Conservation (phyloP, 1,140 invertebrate genomes). For the Hirudo medicinalis region DNA sequence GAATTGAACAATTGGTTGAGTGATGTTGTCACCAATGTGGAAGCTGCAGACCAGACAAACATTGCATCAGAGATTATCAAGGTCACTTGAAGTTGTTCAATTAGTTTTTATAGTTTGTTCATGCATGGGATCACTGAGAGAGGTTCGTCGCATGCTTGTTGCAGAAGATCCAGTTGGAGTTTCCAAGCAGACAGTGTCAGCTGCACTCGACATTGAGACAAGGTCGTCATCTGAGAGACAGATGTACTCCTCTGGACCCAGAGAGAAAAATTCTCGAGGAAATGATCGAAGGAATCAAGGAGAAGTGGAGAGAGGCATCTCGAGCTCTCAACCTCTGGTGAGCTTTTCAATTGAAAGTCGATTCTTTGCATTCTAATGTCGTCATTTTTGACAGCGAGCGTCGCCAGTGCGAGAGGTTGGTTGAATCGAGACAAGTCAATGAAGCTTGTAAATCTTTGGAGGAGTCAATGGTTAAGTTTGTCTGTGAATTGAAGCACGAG, state of each 20-base stretch:
- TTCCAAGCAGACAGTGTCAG: slow-evolving; percentile 1
- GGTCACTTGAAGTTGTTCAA: background rate
- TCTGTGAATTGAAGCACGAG: background rate
- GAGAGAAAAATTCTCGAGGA: slow-evolving; percentile 55
- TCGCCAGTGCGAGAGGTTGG: background rate
- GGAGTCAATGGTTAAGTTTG: background rate
- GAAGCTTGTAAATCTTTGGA: slow-evolving; percentile 3
- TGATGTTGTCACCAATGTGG: slow-evolving; percentile 65
- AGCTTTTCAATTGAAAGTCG: background rate
- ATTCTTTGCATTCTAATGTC: slow-evolving; percentile 20
- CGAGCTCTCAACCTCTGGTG: background rate
- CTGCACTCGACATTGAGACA: slow-evolving; percentile 58
- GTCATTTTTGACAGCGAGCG: background rate
- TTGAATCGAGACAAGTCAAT: background rate
- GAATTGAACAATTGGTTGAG: slow-evolving; percentile 64
- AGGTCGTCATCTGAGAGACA: slow-evolving; percentile 82
- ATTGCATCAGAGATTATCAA: background rate
- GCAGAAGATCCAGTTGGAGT: slow-evolving; percentile 8
- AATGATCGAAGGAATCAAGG: slow-evolving; percentile 77
- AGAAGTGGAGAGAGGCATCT: slow-evolving; percentile 56
- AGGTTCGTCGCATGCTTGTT: background rate
- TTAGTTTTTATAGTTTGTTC: background rate
- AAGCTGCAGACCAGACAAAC: slow-evolving; percentile 24
- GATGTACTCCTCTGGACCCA: slow-evolving; percentile 82
- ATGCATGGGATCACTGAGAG: too few relatives aligned